phyloP scores from a whole-genome alignment of 2,888 invertebrate genomes.

The Hoplodrina blanda region DNA sequence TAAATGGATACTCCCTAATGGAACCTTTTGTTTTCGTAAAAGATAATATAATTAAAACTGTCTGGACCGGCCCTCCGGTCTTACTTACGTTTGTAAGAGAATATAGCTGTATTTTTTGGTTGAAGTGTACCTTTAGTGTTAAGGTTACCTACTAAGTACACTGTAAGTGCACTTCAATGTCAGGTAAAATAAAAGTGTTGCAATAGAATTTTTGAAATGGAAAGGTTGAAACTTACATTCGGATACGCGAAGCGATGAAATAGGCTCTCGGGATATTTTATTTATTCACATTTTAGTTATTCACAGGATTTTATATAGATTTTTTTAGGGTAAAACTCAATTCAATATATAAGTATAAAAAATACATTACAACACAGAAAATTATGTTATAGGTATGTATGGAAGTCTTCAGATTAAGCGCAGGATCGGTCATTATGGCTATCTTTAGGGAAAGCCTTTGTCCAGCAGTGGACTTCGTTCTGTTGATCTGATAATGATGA shows the following conservation, averaged over 20 bases:
- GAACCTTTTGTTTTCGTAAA: slow-evolving; percentile 39
- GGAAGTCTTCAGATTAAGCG: no score
- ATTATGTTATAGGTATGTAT: no score
- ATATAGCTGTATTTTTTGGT: not conserved
- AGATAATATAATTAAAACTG: slow-evolving; percentile 38
- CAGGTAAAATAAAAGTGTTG: not conserved
- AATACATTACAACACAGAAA: no score
- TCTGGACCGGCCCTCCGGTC: slow-evolving; percentile 14
- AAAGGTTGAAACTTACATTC: slow-evolving; percentile 12
- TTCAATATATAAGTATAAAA: no score
- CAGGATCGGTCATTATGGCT: no score
- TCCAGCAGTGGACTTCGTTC: no score
- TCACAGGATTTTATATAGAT: no score
- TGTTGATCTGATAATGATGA: no score
- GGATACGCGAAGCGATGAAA: slow-evolving; percentile 1
- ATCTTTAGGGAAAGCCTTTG: no score
- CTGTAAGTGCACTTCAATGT: not conserved
- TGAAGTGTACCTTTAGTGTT: not conserved
- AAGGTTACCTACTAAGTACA: not conserved
- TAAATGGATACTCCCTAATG: slow-evolving; percentile 43
- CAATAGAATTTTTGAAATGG: not conserved
- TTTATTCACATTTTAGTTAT: no score
- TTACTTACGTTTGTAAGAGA: slow-evolving; percentile 13
- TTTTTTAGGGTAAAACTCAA: no score
- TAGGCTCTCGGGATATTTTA: not conserved